Percentiles rank a stretch among this genome's conserved stretches.
Evolutionary conservation across 2,797 vertebrate genomes (phyloP).

Genomic region (Brachyrhaphis roseni): DNA sequence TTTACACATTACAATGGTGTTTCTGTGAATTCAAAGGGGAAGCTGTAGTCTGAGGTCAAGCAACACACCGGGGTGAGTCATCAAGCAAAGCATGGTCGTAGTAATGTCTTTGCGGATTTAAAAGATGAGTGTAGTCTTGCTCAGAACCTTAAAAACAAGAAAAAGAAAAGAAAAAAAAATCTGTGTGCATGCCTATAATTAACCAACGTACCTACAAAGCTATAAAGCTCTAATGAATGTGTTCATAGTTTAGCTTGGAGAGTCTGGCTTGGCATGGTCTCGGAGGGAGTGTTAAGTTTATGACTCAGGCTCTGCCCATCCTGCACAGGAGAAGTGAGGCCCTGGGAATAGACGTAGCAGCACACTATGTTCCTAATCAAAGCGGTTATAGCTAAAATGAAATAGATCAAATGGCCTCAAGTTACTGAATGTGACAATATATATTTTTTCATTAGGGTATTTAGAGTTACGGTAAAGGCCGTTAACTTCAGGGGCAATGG

Average conservation of each 20-base stretch:
- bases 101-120: slow-evolving; percentile 40
- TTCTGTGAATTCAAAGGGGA: slow-evolving; percentile 36
- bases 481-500: background rate
- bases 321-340: slow-evolving; percentile 44
- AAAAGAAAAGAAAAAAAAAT: background rate
- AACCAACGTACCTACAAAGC: slow-evolving; percentile 57
- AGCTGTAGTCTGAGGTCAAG: slow-evolving; percentile 24
- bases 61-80: slow-evolving; percentile 51
- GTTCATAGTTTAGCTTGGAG: slow-evolving; percentile 63
- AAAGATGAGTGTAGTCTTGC: slow-evolving; percentile 11
- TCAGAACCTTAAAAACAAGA: slow-evolving; percentile 16
- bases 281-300: slow-evolving; percentile 68
- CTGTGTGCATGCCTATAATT: slow-evolving; percentile 43
- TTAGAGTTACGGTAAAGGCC: background rate
- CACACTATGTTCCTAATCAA: slow-evolving; percentile 27
- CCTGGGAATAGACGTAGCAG: slow-evolving; percentile 46
- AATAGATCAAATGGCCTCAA: background rate
- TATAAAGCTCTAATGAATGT: slow-evolving; percentile 76
- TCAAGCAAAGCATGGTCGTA: slow-evolving; percentile 39
- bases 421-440: background rate
- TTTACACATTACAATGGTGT: slow-evolving; percentile 26
- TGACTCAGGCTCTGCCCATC: slow-evolving; percentile 55
- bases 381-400: background rate
- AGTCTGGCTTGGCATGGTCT: slow-evolving; percentile 63
- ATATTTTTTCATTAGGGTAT: background rate